Evolutionary conservation across 2,113 vertebrate species (phyloP).

Genomic region (Indicator indicator): DNA sequence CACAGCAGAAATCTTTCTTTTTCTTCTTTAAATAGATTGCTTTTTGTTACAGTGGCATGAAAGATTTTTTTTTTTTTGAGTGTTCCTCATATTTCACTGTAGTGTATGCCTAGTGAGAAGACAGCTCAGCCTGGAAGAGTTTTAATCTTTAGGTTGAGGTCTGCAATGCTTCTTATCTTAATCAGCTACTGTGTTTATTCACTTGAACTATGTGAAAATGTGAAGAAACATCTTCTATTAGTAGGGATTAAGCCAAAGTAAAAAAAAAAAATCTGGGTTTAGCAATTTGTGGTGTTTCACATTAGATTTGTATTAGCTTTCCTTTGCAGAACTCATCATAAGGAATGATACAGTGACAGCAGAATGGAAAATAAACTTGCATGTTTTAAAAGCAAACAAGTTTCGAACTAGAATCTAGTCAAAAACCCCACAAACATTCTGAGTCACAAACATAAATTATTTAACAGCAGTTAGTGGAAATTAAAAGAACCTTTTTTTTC

Average conservation of each 20-base stretch:
- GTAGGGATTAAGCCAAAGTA: neutral
- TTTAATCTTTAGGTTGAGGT: constrained; percentile 50
- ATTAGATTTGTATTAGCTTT: neutral
- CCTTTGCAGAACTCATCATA: neutral
- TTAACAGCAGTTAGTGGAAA: neutral
- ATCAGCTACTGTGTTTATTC: constrained; percentile 45
- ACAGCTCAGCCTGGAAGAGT: neutral
- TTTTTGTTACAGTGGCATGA: neutral
- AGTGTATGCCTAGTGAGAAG: neutral
- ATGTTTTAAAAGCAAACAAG: neutral
- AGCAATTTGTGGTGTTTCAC: neutral
- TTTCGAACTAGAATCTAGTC: neutral
- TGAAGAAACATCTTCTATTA: neutral
- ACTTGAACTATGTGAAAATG: constrained; percentile 25
- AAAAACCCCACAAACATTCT: neutral
- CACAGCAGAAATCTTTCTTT: neutral
- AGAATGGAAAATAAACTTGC: neutral
- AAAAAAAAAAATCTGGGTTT: neutral
- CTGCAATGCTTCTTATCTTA: constrained; percentile 37
- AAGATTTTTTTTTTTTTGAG: neutral
- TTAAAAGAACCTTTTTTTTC: neutral
- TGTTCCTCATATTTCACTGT: neutral
- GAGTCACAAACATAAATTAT: neutral
- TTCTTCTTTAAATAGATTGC: neutral
- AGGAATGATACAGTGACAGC: neutral